Conservation (phyloP, 2,888 invertebrate genomes). For the Achlya flavicornis region DNA sequence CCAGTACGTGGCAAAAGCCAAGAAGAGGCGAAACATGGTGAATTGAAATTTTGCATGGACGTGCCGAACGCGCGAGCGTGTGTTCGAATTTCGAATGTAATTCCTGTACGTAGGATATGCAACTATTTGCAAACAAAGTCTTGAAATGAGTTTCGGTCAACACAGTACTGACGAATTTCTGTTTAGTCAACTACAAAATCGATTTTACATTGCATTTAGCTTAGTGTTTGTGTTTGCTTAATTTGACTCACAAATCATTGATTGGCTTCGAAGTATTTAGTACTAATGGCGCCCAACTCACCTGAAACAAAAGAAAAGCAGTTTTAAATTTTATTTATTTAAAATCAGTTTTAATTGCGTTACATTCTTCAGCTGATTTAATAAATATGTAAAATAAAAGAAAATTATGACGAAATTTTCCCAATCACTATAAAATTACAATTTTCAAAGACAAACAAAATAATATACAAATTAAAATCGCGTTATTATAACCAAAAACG, state of each 20-base stretch:
- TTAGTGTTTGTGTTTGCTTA: neutral
- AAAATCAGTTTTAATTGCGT: no score
- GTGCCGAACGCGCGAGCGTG: slow-evolving; percentile 59
- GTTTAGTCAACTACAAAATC: slow-evolving; percentile 20
- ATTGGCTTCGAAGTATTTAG: neutral
- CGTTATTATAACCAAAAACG: neutral
- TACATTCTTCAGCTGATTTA: no score
- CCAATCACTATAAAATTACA: neutral
- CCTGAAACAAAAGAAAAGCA: slow-evolving; percentile 48
- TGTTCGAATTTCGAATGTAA: slow-evolving; percentile 67
- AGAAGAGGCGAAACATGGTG: slow-evolving; percentile 64
- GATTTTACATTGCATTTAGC: slow-evolving; percentile 21
- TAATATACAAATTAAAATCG: neutral
- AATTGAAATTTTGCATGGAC: slow-evolving; percentile 75
- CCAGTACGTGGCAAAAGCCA: slow-evolving; percentile 64
- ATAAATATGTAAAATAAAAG: no score
- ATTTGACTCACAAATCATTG: neutral
- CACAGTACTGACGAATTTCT: slow-evolving; percentile 10
- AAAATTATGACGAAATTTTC: neutral
- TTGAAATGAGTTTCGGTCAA: slow-evolving; percentile 54
- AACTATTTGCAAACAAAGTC: slow-evolving; percentile 68
- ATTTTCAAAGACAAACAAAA: slow-evolving; percentile 4
- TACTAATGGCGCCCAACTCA: slow-evolving; percentile 35
- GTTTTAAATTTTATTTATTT: no score
- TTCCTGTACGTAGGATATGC: slow-evolving; percentile 50